Base-by-base conservation (phyloP, 92 coral and sea anemone genomes). In the Meandrina meandrites region DNA sequence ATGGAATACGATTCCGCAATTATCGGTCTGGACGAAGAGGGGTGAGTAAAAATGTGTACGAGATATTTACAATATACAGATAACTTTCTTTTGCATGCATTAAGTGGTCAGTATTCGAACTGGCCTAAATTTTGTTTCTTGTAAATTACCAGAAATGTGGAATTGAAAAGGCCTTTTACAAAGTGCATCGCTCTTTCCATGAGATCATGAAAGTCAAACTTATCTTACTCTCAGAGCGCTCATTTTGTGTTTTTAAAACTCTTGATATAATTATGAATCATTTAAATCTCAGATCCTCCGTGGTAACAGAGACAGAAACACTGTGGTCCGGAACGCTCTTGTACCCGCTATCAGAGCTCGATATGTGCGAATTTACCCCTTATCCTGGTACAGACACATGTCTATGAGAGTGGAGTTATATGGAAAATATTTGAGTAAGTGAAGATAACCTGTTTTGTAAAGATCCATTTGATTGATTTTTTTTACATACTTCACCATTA, bases 361-460 rank as follows among this genome's bases (percentile, higher is more conserved):
- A 11, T 88, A 74, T 68, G 60, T 91, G 19, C 89, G 94, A n/a
- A 64, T 88, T 87, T 85, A 88, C 81, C 94, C 94, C 19, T 72
- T 47, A 27, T 58, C 91, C 7, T 91, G 94, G 94, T 82, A 75
- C 71, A 19, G 89, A 0, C 92, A 91, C 70, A 88, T 91, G 22
- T 91, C 94, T 5, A 84, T 89, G 87, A 91, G 94, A 81, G 82
- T 91, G 60, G 94, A 91, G 72, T 85, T 91, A 82, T 88, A 84
- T 71, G 94, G 94, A 66, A 88, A 83, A 64, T 66, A 86, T 76
- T 45, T 82, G 73, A 78, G 93, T 91, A 83, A 82, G 93, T 85
- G n/a, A 6, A 27, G 42, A 58, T 40, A 40, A 40, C 45, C 45
- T 40, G 45, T 40, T 40, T 40, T 40, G 45, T 40, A 40, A 40